phyloP scores from a whole-genome alignment of 2,797 vertebrate species.

The Melopsittacus undulatus region DNA sequence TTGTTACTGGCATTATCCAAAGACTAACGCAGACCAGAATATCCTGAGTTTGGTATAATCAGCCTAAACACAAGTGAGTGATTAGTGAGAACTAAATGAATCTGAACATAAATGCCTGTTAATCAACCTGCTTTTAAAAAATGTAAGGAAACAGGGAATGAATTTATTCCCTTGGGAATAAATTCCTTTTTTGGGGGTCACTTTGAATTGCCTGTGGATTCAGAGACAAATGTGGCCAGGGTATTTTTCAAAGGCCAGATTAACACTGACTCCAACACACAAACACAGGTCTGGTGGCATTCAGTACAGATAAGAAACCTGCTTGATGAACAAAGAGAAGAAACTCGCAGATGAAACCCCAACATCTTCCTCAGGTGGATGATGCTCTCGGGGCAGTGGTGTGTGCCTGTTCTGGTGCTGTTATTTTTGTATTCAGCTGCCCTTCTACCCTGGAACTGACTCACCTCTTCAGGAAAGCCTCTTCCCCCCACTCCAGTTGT shows the following conservation, averaged over 20 bases:
- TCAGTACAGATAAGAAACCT: neutral
- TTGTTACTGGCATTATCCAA: neutral
- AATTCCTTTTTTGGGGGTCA: neutral
- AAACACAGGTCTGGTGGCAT: neutral
- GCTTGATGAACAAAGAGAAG: neutral
- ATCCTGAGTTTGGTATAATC: neutral
- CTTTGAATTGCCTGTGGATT: neutral
- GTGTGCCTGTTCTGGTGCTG: neutral
- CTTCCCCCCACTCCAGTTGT: neutral
- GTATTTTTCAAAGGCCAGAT: neutral
- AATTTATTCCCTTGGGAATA: neutral
- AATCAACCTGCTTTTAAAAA: neutral
- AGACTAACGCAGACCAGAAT: neutral
- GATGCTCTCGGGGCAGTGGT: accelerated
- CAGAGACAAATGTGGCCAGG: neutral
- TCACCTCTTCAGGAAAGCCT: conserved; percentile 52
- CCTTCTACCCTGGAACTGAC: conserved; percentile 40
- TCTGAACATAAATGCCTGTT: neutral
- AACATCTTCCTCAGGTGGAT: neutral
- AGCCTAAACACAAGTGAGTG: neutral
- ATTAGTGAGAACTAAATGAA: neutral
- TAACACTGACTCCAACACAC: neutral
- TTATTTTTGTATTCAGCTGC: neutral
- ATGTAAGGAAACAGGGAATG: neutral
- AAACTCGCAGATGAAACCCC: neutral